These are phyloP conservation scores for Pelvicachromis taeniatus DNA, from an alignment of 2,113 vertebrate genomes.

Conservation along the genomic window DNA sequence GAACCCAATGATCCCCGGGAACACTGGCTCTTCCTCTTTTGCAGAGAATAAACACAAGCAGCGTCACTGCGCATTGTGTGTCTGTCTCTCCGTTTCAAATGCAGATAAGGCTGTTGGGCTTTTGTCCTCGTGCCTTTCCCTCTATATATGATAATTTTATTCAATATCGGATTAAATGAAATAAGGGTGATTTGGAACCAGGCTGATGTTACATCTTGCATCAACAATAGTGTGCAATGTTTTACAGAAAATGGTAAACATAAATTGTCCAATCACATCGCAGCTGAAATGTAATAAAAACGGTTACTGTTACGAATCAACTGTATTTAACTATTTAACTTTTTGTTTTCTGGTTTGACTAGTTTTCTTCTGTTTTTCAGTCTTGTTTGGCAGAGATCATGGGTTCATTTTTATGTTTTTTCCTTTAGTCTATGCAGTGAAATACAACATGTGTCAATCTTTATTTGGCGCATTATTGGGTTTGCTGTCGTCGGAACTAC, in stretches of 20 bases:
- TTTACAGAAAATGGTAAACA: not conserved
- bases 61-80: not conserved
- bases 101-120: not conserved
- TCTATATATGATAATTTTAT: not conserved
- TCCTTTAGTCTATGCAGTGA: not conserved
- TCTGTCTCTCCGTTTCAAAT: not conserved
- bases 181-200: not conserved
- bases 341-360: not conserved
- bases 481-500: not conserved
- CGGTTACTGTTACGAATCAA: not conserved
- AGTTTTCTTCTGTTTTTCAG: not conserved
- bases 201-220: not conserved
- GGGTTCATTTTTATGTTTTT: not conserved
- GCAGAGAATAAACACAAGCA: slow-evolving; percentile 32
- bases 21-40: slow-evolving; percentile 39
- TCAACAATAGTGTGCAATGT: not conserved
- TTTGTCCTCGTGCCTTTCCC: not conserved
- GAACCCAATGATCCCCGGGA: slow-evolving; percentile 47
- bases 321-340: not conserved
- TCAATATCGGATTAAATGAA: not conserved
- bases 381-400: not conserved
- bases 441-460: not conserved
- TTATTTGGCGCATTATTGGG: not conserved
- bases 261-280: not conserved
- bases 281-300: not conserved